phyloP scores from a whole-genome alignment of 1,140 invertebrate species.

The Plutomurus gul region DNA sequence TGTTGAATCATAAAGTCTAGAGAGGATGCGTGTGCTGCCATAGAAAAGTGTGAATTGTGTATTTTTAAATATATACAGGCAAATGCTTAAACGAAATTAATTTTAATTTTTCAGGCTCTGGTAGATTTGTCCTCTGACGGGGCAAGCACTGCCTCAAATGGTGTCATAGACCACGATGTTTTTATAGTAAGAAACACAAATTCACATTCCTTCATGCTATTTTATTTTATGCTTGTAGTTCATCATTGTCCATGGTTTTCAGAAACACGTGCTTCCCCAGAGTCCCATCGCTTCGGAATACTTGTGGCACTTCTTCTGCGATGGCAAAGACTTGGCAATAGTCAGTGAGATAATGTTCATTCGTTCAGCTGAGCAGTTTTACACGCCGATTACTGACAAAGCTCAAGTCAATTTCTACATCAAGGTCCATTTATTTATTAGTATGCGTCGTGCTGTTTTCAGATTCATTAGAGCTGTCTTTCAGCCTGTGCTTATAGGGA shows the following conservation, averaged over 20 bases:
- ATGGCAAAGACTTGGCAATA: background rate
- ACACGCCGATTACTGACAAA: slow-evolving; percentile 46
- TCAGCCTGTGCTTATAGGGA: background rate
- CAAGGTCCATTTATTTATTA: slow-evolving; percentile 40
- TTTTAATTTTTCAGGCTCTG: background rate
- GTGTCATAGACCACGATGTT: background rate
- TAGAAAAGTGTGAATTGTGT: no score
- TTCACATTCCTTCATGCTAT: no score
- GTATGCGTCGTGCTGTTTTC: background rate
- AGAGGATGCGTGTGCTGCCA: no score
- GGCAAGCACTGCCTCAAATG: background rate
- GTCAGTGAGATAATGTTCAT: slow-evolving; percentile 20
- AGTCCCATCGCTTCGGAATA: slow-evolving; percentile 35
- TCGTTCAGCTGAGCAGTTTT: slow-evolving; percentile 39
- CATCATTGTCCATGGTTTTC: background rate
- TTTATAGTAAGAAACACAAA: background rate
- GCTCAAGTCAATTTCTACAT: slow-evolving; percentile 51
- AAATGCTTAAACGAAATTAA: background rate
- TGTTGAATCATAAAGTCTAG: no score
- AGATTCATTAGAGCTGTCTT: background rate
- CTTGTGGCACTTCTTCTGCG: slow-evolving; percentile 41
- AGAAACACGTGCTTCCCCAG: slow-evolving; percentile 41
- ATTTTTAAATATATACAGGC: no score
- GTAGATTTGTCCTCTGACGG: background rate
- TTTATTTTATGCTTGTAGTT: background rate